A percentile compares a stretch with the other conserved stretches of the same genome.
phyloP scores from a whole-genome alignment of 2,888 invertebrate species.

The Hyposoter dolosus region DNA sequence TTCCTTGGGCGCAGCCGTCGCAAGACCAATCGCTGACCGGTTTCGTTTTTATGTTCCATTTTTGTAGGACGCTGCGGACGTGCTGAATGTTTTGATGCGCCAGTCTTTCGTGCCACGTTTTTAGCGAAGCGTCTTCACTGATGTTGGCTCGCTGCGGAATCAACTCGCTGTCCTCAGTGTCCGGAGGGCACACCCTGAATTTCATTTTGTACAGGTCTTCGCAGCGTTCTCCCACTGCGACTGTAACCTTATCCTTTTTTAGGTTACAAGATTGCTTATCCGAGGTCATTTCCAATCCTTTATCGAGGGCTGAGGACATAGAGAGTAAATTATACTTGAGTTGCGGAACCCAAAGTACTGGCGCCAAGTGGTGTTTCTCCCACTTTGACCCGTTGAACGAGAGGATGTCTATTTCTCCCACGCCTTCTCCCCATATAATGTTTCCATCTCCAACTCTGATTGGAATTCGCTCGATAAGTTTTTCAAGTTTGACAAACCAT shows the following conservation, averaged over 20 bases:
- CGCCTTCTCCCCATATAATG: conserved; percentile 17
- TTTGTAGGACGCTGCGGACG: too few species aligned
- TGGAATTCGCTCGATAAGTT: background rate
- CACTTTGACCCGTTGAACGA: conserved; percentile 66
- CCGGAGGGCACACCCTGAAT: too few species aligned
- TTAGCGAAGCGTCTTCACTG: too few species aligned
- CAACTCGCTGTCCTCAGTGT: too few species aligned
- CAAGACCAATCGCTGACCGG: too few species aligned
- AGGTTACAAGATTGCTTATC: conserved; percentile 37
- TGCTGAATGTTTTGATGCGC: too few species aligned
- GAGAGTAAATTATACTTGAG: conserved; percentile 63
- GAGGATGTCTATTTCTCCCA: conserved; percentile 62
- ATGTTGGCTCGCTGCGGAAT: too few species aligned
- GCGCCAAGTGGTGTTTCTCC: conserved; percentile 56
- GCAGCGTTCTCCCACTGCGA: conserved; percentile 56
- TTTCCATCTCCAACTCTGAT: conserved; percentile 65
- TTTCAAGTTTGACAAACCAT: conserved; percentile 60
- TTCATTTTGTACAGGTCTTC: conserved; percentile 44
- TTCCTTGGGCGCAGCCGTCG: too few species aligned
- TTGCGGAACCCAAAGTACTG: conserved; percentile 60
- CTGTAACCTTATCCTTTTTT: background rate
- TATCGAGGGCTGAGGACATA: conserved; percentile 57
- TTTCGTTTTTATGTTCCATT: too few species aligned
- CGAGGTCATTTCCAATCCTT: conserved; percentile 50
- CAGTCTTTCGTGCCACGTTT: too few species aligned